phyloP scores from a whole-genome alignment of 2,888 invertebrate species.

The Eledona agricola region DNA sequence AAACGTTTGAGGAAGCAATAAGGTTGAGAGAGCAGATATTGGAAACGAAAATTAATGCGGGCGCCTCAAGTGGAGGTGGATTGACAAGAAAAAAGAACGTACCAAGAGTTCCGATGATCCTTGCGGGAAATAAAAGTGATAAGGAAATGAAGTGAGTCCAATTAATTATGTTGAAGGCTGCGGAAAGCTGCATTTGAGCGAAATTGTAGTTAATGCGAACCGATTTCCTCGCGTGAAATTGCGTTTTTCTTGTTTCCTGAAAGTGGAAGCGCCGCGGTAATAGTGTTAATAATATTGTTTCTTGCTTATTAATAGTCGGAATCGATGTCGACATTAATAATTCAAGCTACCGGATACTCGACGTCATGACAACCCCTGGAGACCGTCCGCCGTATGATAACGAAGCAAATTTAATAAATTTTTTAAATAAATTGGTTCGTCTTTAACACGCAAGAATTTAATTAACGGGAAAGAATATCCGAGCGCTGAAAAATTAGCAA shows the following conservation, averaged over 20 bases:
- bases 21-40: constrained; percentile 82
- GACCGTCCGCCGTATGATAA: constrained; percentile 12
- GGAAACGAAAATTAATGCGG: constrained; percentile 82
- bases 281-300: constrained; percentile 3
- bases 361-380: constrained; percentile 17
- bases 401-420: constrained; percentile 22
- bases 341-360: constrained; percentile 10
- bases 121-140: constrained; percentile 90
- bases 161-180: no score
- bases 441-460: constrained; percentile 15
- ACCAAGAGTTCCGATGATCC: constrained; percentile 83
- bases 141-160: constrained; percentile 75
- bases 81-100: constrained; percentile 67
- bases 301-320: constrained; percentile 11
- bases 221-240: no score
- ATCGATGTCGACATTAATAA: constrained; percentile 23
- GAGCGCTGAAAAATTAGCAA: constrained; percentile 1
- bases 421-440: constrained; percentile 11
- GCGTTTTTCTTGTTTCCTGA: not conserved
- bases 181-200: not conserved
- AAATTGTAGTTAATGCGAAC: no score
- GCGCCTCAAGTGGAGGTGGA: constrained; percentile 66
- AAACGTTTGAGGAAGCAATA: constrained; percentile 85
- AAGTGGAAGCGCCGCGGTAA: not conserved
- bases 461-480: constrained; percentile 16